Base-by-base conservation (phyloP, 2,113 vertebrate species). In the Syrmaticus mikado region DNA sequence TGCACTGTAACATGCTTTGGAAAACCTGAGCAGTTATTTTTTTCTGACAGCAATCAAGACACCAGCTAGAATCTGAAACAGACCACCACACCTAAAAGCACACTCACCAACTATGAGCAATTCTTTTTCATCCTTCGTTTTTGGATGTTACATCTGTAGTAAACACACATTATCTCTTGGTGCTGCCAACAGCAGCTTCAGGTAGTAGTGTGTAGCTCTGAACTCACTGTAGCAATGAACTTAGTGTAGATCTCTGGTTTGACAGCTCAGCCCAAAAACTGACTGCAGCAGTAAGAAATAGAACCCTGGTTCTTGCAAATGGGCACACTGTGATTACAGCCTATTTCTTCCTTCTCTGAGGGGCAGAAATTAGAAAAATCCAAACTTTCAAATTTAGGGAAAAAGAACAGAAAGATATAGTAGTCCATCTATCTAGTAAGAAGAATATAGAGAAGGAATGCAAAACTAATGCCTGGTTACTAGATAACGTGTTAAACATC, bases 111-210 rank as follows among this genome's bases (percentile, higher is more conserved):
- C 32, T 53, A 68, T 48, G 38, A 89, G 45, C 24, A 19, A 61
- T 8, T 4, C 1, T 43, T 88, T 85, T 73, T 22, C 65, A 48
- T 34, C 52, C 32, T 34, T 21, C 46, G 34, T 30, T 5, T 46
- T 68, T 64, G 70, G 66, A 25, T 20, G 13, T 25, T 20, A 28
- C 17, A 40, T 25, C 30, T 79, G 64, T 30, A 57, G 19, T 15
- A 1, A 1, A 27, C 68, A 13, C n/a, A n/a, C 4, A 0, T 36
- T 32, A 3, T 15, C 22, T 53, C n/a, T 17, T 27, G 76, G 64
- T 53, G n/a, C 36, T 40, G 7, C 13, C 52, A 72, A 8, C n/a
- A 67, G 41, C 20, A 80, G 67, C 57, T 32, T 34, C 13, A 17
- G 32, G 30, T 38, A 43, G 32, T 5, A 38, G 38, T 10, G 36